These are phyloP conservation scores for Chelonus insularis DNA, from an alignment of 1,140 invertebrate genomes.

Conservation along the genomic window DNA sequence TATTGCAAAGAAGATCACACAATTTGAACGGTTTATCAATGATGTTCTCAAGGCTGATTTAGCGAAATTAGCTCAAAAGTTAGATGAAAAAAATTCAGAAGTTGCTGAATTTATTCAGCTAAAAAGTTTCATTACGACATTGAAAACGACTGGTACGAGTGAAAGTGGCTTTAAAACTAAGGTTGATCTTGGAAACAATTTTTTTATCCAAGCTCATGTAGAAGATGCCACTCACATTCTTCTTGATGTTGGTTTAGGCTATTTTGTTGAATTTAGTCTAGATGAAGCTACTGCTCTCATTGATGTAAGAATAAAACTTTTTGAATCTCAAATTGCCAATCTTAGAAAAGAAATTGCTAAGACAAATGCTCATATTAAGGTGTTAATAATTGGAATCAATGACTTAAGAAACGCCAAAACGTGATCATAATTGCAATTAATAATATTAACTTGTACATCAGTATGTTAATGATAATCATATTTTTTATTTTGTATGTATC, in stretches of 20 bases:
- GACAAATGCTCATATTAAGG: conserved; percentile 79
- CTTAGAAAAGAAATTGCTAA: conserved; percentile 68
- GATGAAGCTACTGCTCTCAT: conserved; percentile 77
- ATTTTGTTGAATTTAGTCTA: conserved; percentile 73
- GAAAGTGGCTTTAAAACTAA: conserved; percentile 74
- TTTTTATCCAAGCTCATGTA: conserved; percentile 74
- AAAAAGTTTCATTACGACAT: conserved; percentile 64
- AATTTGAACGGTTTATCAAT: conserved; percentile 68
- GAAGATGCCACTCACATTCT: conserved; percentile 70
- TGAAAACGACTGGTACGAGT: conserved; percentile 42
- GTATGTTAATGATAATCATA: too few relatives aligned
- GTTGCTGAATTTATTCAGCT: conserved; percentile 75
- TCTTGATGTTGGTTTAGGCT: conserved; percentile 75
- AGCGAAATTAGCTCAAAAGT: conserved; percentile 61
- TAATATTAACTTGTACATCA: too few relatives aligned
- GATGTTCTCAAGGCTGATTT: conserved; percentile 70
- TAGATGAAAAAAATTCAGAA: conserved; percentile 68
- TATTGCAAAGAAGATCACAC: conserved; percentile 49
- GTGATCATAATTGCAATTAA: too few relatives aligned
- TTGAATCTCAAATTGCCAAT: conserved; percentile 66
- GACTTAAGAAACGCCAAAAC: conserved; percentile 60
- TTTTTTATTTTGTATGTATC: too few relatives aligned
- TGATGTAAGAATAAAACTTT: conserved; percentile 68
- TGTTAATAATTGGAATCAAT: conserved; percentile 69
- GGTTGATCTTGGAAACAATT: conserved; percentile 77